phyloP scores from a whole-genome alignment of 2,797 vertebrate genomes.

The Cheirogaleus major region DNA sequence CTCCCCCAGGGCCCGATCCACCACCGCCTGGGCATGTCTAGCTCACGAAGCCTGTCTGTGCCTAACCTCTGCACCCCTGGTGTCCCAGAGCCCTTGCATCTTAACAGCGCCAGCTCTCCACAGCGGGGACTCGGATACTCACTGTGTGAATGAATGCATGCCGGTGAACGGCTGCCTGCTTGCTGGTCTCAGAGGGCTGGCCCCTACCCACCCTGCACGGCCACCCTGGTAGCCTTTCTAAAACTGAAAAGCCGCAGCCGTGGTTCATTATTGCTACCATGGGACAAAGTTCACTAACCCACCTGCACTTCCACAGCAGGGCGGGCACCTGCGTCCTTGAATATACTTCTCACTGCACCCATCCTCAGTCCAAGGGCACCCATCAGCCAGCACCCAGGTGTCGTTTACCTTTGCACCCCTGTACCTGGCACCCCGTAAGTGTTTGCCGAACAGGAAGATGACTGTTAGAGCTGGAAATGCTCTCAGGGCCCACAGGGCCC shows the following conservation, averaged over 20 bases:
- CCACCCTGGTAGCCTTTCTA: background rate
- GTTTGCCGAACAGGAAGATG: background rate
- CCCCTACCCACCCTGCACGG: background rate
- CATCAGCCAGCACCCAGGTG: background rate
- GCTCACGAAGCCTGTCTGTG: background rate
- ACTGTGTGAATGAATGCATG: background rate
- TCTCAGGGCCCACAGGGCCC: background rate
- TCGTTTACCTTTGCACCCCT: slow-evolving; percentile 44
- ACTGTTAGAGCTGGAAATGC: background rate
- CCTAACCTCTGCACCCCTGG: background rate
- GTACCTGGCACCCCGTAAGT: background rate
- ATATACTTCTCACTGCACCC: background rate
- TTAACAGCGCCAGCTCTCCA: background rate
- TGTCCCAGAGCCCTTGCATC: background rate
- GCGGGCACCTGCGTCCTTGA: background rate
- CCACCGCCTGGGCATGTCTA: background rate
- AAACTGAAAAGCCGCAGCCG: background rate
- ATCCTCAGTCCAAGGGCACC: background rate
- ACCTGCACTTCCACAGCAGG: background rate
- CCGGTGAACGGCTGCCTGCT: background rate
- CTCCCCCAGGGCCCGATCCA: background rate
- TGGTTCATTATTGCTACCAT: rapidly evolving
- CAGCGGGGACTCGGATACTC: background rate
- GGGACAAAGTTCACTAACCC: background rate
- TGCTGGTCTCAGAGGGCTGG: background rate